A percentile compares a stretch with the other conserved stretches of the same genome.
phyloP scores from a whole-genome alignment of 2,113 vertebrate species.

The Promerops cafer region DNA sequence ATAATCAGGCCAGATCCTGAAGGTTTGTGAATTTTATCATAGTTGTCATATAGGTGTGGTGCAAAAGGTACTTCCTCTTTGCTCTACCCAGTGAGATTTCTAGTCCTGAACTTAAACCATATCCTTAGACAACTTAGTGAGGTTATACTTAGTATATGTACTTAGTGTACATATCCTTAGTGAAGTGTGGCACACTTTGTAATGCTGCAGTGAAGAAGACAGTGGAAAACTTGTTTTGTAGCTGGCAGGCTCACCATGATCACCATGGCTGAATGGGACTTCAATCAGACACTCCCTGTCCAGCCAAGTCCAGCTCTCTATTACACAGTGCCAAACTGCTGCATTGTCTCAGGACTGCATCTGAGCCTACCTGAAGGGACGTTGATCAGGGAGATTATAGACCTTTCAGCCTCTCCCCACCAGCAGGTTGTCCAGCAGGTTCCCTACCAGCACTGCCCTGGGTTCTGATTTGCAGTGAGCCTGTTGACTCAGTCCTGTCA shows the following conservation, averaged over 20 bases:
- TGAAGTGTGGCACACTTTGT: neutral
- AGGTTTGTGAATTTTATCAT: neutral
- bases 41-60: neutral
- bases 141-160: too few relatives aligned
- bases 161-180: too few relatives aligned
- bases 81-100: neutral
- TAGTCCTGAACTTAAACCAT: neutral
- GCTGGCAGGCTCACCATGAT: neutral
- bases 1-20: neutral
- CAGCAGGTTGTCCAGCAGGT: neutral
- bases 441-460: neutral
- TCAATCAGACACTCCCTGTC: neutral
- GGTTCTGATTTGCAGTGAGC: neutral
- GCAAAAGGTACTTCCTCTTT: neutral
- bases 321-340: neutral
- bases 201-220: neutral
- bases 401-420: neutral
- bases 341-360: neutral
- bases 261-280: neutral
- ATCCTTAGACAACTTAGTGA: neutral
- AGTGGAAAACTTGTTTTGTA: neutral
- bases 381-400: rapidly evolving
- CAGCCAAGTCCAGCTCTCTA: neutral
- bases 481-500: neutral
- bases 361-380: neutral